Conservation (phyloP, 2,797 vertebrate species). For the Danio albolineatus region DNA sequence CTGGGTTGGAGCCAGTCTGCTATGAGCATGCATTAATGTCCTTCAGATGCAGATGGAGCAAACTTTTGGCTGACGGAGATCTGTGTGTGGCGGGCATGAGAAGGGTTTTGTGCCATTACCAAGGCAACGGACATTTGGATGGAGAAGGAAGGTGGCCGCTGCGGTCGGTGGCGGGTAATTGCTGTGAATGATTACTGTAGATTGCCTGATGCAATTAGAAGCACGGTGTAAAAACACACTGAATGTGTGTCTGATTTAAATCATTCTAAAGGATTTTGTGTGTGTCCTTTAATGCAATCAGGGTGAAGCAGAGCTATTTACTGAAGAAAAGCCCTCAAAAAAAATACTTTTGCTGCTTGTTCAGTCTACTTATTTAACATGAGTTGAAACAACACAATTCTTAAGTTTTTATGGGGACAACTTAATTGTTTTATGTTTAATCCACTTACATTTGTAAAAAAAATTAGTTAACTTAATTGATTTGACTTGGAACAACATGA, state of each 20-base stretch:
- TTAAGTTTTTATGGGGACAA: too few relatives aligned
- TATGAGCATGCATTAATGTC: conserved; percentile 29
- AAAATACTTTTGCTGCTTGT: too few relatives aligned
- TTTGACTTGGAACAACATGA: too few relatives aligned
- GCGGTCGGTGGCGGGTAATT: conserved; percentile 63
- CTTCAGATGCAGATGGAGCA: conserved; percentile 5
- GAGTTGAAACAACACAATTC: too few relatives aligned
- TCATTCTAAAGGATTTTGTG: background rate
- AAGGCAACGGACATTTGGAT: conserved; percentile 68
- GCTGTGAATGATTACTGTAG: conserved; percentile 61
- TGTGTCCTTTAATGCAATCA: conserved; percentile 11
- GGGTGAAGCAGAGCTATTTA: background rate
- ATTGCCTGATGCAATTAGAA: conserved; percentile 61
- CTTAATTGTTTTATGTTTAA: too few relatives aligned
- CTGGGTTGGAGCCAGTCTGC: conserved; percentile 28
- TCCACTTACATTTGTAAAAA: too few relatives aligned
- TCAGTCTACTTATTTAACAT: too few relatives aligned
- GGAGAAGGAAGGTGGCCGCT: conserved; percentile 45
- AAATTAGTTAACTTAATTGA: too few relatives aligned
- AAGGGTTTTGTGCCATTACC: conserved; percentile 60
- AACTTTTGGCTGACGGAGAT: conserved; percentile 12
- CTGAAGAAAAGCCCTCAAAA: too few relatives aligned
- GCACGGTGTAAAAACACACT: conserved; percentile 2
- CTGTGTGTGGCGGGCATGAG: conserved; percentile 3
- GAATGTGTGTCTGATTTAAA: conserved; percentile 9